phyloP scores from a whole-genome alignment of 2,888 invertebrate species.

The Aspidiotus destructor region DNA sequence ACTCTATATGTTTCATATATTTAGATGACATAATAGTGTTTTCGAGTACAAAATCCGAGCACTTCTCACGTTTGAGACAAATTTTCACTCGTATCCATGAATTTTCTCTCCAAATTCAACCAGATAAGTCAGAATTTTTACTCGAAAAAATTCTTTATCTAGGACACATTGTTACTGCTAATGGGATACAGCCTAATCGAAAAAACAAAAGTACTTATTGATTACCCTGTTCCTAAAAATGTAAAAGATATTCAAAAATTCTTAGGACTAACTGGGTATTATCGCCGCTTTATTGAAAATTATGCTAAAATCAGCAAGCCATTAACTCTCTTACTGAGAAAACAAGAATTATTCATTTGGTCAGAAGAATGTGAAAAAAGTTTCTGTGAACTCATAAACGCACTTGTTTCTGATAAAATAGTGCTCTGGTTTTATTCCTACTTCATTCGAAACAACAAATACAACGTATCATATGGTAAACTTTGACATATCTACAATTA shows the following conservation, averaged over 20 bases:
- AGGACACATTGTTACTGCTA: conserved; percentile 33
- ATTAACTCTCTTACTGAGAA: neutral
- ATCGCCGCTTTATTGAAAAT: conserved; percentile 30
- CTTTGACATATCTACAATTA: neutral
- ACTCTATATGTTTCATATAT: neutral
- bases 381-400: neutral
- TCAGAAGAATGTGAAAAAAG: neutral
- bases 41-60: neutral
- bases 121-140: conserved; percentile 1
- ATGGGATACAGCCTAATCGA: conserved; percentile 34
- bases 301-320: conserved; percentile 20
- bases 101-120: neutral
- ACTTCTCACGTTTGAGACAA: neutral
- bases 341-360: neutral
- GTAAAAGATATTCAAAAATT: conserved; percentile 37
- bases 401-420: conserved; percentile 12
- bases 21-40: neutral
- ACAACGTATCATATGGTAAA: neutral
- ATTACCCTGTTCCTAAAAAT: conserved; percentile 33
- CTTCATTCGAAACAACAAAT: neutral
- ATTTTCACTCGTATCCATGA: neutral
- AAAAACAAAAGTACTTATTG: conserved; percentile 19
- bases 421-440: neutral
- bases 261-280: conserved; percentile 39
- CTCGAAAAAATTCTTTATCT: conserved; percentile 10